Percentiles rank a stretch among this genome's conserved stretches.
These are phyloP conservation scores for Ornithorhynchus anatinus DNA, from an alignment of 2,113 vertebrate species.

Conservation along the genomic window DNA sequence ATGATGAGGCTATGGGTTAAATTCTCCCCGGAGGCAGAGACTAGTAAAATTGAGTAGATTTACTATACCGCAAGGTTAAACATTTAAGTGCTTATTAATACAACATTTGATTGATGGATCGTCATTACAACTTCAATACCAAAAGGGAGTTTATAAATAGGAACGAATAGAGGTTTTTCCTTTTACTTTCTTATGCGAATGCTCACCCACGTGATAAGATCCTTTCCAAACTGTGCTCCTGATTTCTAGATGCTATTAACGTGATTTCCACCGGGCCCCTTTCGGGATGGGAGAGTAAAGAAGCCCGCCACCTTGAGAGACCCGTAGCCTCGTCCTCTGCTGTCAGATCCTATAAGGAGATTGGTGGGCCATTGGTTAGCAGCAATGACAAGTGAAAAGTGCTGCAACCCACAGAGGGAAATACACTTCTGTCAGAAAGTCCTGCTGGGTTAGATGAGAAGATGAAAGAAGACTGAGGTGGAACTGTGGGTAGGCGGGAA, in stretches of 20 bases:
- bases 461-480: too few relatives aligned
- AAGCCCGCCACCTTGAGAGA: background rate
- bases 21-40: background rate
- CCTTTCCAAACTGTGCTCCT: background rate
- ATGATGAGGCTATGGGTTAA: background rate
- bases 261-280: background rate
- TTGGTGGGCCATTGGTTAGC: background rate
- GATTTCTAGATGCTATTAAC: accelerated
- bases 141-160: too few relatives aligned
- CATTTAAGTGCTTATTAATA: background rate
- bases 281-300: background rate
- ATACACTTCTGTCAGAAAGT: background rate
- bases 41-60: background rate
- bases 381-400: background rate
- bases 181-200: background rate
- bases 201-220: background rate
- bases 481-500: too few relatives aligned
- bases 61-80: background rate
- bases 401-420: background rate
- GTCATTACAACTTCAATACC: too few relatives aligned
- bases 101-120: too few relatives aligned
- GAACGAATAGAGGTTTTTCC: constrained; percentile 5
- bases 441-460: too few relatives aligned
- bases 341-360: background rate
- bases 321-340: background rate